Evolutionary conservation across 2,113 vertebrate species (phyloP), one percentile per base, ranked within the genome.

Genomic region (Neoarius graeffei): DNA sequence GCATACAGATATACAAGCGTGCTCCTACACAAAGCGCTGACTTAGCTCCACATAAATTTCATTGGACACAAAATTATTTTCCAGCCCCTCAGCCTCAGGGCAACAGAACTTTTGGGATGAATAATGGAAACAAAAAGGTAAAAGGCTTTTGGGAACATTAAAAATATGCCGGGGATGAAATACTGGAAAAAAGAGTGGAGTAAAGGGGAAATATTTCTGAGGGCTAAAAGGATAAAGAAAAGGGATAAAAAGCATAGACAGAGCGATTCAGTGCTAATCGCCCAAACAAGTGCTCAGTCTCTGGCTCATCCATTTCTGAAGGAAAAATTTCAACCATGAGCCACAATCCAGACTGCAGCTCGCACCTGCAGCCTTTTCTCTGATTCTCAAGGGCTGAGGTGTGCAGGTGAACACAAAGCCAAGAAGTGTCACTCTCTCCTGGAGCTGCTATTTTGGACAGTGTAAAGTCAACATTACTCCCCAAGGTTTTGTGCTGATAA

Each of bases 111-210:
- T 94, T 94, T 93, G 91, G 93, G 94, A 94, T 95, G 93, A 96
- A 96, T 95, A 95, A 95, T 95, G 94, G 94, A 95, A 94, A 95
- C 91, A 94, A 94, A 93, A 93, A 94, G 93, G 92, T 91, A 81
- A 91, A 92, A 90, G 92, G 93, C 94, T 94, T 94, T 90, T 93
- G 94, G 94, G 94, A 94, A 93, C 93, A 93, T 93, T 94, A 93
- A 94, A 94, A 95, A 94, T 91, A 94, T 92, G 94, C 94, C 91
- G 92, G 89, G 93, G 93, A 93, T 92, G 90, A 91, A 64, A 92
- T 91, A 92, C 92, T 92, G 93, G 91, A 89, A 92, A 89, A 92
- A 93, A 88, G 89, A 92, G 90, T 91, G 89, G 86, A 91, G 89
- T 90, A 88, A 91, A 89, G 83, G 60, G n/a, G 42, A 48, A 57